phyloP scores from a whole-genome alignment of 2,113 vertebrate genomes.

The Gasterosteus aculeatus region DNA sequence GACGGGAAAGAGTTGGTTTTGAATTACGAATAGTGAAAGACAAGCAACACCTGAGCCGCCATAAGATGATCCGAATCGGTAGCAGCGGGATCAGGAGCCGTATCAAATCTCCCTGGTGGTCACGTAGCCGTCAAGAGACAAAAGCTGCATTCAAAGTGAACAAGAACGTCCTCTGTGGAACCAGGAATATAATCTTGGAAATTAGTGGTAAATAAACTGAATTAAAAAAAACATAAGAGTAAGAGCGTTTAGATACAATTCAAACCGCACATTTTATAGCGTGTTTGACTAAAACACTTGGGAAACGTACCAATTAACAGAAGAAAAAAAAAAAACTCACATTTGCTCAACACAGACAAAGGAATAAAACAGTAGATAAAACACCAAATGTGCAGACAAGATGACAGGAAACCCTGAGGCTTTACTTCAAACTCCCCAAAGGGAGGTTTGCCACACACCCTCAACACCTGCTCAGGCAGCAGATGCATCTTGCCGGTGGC shows the following conservation, averaged over 20 bases:
- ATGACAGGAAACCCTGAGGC: slow-evolving; percentile 10
- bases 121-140: slow-evolving; percentile 16
- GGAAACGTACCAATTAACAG: too few relatives aligned
- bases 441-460: slow-evolving; percentile 48
- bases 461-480: slow-evolving; percentile 66
- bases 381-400: not conserved
- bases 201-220: slow-evolving; percentile 12
- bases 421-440: slow-evolving; percentile 11
- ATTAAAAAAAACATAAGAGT: not conserved
- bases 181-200: slow-evolving; percentile 22
- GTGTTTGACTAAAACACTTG: too few relatives aligned
- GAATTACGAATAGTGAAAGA: slow-evolving; percentile 25
- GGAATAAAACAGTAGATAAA: not conserved
- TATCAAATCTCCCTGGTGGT: slow-evolving; percentile 46
- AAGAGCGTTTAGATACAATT: not conserved
- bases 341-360: not conserved
- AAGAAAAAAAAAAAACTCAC: not conserved
- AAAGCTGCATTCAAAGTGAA: slow-evolving; percentile 25
- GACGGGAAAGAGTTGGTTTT: slow-evolving; percentile 13
- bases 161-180: slow-evolving; percentile 9
- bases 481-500: slow-evolving; percentile 65
- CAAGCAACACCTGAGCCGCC: slow-evolving; percentile 18
- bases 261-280: too few relatives aligned
- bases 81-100: slow-evolving; percentile 22
- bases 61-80: slow-evolving; percentile 37